Conservation (phyloP, 2,888 invertebrate species). For the Polyploca ridens region DNA sequence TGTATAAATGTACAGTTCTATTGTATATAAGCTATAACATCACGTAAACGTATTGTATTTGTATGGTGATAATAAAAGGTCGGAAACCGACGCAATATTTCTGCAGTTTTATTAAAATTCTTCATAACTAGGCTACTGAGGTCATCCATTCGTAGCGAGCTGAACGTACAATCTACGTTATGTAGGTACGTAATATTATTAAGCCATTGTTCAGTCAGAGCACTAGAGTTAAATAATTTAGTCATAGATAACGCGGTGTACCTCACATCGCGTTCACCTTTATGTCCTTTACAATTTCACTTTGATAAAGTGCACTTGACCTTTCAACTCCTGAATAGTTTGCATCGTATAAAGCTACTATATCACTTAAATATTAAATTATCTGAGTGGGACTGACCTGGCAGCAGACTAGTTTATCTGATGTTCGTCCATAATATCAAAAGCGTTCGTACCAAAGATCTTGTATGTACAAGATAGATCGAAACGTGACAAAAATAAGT, state of each 20-base stretch:
- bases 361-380: neutral
- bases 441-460: no score
- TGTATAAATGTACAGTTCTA: constrained; percentile 49
- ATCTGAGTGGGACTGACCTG: no score
- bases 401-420: no score
- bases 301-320: constrained; percentile 1
- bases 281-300: neutral
- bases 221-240: neutral
- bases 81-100: constrained; percentile 23
- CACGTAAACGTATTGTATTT: constrained; percentile 21
- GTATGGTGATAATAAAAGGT: constrained; percentile 35
- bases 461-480: no score
- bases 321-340: neutral
- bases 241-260: neutral
- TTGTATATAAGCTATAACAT: constrained; percentile 37
- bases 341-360: neutral
- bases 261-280: neutral
- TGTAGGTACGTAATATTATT: no score
- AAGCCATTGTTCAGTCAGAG: no score
- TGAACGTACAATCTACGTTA: neutral
- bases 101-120: constrained; percentile 19
- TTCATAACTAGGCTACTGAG: constrained; percentile 4
- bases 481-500: no score
- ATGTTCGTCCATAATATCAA: no score
- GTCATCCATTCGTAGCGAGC: neutral